Evolutionary conservation across 2,888 invertebrate species (phyloP), one percentile per base, ranked within the genome.

Genomic region (Drosophila neotestacea): DNA sequence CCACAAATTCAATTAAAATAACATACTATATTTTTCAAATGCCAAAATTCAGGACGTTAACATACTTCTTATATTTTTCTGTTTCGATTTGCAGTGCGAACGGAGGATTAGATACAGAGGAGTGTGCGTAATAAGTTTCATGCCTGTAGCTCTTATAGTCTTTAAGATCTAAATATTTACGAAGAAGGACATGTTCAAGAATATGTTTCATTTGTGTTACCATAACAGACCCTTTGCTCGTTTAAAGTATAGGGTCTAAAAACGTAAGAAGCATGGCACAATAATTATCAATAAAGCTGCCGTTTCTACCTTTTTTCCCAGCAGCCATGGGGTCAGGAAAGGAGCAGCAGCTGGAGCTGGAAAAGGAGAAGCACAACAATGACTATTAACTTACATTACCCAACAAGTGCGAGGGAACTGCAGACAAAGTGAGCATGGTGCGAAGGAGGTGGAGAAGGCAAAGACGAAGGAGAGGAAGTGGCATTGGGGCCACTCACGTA

Each of bases 251-350:
- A 41, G 41, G 41, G 16, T 16, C 2, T 16, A 48, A 72, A 42
- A 50, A 73, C 34, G 54, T 60, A 84, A 68, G 60, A 70, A 55
- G n/a, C 85, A 72, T 51, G 70, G 89, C 85, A 87, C 85, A 89
- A 89, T 85, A 85, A 85, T 89, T 85, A 85, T 89, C 89, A 85
- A 89, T 85, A 87, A 89, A 73, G 82, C 79, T 73, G 81, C 70
- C 68, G 51, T 52, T 68, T 52, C 68, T 36, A 50, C 51, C 63
- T 80, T 77, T 64, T 61, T 66, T 55, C 13, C 6, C 38, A 46
- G 54, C 39, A 47, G 67, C 60, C 42, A 38, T 16, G 42, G 22
- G 13, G 22, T 28, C 22, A 13, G 48, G 22, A 7, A 32, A 10
- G 41, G 28, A 47, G 48, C n/a, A 38, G 32, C 48, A 13, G 47